Base-by-base conservation (phyloP, 2,797 vertebrate genomes). In the Parauchenoglanis ngamensis region DNA sequence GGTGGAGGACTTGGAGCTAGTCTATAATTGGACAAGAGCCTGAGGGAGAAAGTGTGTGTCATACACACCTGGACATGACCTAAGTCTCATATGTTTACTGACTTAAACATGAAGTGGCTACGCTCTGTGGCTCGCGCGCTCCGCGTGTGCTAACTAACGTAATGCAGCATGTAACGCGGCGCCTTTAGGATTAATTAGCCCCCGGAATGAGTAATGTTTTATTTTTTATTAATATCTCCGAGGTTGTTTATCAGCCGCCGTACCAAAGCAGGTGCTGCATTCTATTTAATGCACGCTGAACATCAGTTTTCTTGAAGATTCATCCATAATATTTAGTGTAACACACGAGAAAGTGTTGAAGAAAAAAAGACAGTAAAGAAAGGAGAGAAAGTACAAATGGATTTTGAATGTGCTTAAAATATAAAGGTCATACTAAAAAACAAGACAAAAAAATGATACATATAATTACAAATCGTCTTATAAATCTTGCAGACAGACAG, bases 381-480 rank as follows among this genome's bases (percentile, higher is more conserved):
- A n/a, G 11, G 21, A 75, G 23, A 83, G 85, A 82, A 85, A 70
- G 7, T 5, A 13, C 77, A 83, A 56, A 57, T 44, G 21, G 49
- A 56, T 72, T 63, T 81, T 63, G 35, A 44, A 63, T 44, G 13
- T 15, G 78, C 21, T 44, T n/a, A 25, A 61, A 44, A 70, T 35
- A 70, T 25, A 72, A 28, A 68, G 65, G 31, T 54, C 65, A 83
- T 35, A 13, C 11, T 12, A 49, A 80, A 70, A 84, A 86, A 81
- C 12, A 79, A 87, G 44, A 82, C 87, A 84, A 35, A 84, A 88
- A 85, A 87, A 72, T 86, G 76, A 86, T 88, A 68, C 56, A 52
- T 89, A 87, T 91, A 87, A 87, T 89, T 89, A 85, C 67, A 88
- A 88, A 91, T 89, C 87, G 72, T 85, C 73, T 61, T 61, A 79